Conservation (phyloP, 2,888 invertebrate species). For the Lasioglossum zephyrum region DNA sequence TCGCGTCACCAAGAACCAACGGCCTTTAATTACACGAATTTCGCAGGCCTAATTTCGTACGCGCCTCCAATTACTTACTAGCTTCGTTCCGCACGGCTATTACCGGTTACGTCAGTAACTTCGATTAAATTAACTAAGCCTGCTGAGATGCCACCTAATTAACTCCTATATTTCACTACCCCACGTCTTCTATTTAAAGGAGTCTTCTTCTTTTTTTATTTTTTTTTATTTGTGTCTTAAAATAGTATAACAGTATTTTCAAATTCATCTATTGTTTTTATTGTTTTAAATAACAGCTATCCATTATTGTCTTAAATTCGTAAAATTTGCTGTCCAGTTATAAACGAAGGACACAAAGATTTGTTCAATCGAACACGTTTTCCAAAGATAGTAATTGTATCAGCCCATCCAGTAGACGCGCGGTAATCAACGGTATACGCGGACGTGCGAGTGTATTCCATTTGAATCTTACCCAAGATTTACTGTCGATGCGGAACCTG, state of each 20-base stretch:
- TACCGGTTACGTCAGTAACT: conserved; percentile 67
- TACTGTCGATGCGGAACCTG: conserved; percentile 1
- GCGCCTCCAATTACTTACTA: conserved; percentile 73
- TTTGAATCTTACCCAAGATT: not conserved
- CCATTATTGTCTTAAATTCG: no score
- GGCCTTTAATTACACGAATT: conserved; percentile 77
- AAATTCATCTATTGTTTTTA: no score
- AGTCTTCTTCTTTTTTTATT: not conserved
- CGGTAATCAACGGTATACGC: not conserved
- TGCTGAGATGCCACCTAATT: conserved; percentile 41
- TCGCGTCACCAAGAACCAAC: conserved; percentile 51
- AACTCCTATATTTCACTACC: conserved; percentile 3
- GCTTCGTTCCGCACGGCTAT: conserved; percentile 45
- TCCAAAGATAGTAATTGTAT: no score
- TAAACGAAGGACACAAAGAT: no score
- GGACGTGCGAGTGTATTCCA: not conserved
- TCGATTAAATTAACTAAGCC: conserved; percentile 74
- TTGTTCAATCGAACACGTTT: no score
- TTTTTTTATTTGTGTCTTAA: no score
- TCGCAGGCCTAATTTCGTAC: conserved; percentile 76
- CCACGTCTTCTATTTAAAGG: not conserved
- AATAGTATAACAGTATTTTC: no score
- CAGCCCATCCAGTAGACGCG: not conserved
- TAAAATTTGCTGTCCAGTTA: no score
- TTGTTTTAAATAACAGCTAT: no score